Evolutionary conservation across 2,888 invertebrate genomes (phyloP), one percentile per base, ranked within the genome.

Genomic region (Ashinkailepas kermadecensis): DNA sequence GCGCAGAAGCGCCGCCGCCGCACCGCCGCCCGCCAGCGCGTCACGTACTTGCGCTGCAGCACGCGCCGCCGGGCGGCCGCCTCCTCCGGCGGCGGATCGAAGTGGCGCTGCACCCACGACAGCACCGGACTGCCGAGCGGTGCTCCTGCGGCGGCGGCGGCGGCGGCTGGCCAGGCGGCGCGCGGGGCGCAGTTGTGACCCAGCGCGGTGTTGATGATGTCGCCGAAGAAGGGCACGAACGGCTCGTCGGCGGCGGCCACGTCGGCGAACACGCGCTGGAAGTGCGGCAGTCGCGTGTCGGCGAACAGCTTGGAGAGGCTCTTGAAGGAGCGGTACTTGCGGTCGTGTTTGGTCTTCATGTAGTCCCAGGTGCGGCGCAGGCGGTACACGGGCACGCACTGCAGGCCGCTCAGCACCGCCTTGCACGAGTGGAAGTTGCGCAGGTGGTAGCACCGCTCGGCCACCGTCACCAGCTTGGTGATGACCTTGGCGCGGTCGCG

Each of bases 161-260:
- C 91, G 91, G 83, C 94, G 90, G 85, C 54, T 39, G 18, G 7
- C 15, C 39, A n/a, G 6, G 39, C 39, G 39, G 54, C n/a, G 39
- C 91, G 89, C 83, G 92, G 90, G 86, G 92, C 88, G 86, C 93
- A 92, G 87, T 93, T 93, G 86, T 93, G 93, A 82, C 93, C 88
- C 91, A 91, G 93, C 86, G 92, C 93, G 84, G 85, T 85, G 23
- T 86, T 82, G 18, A 86, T 83, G 82, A 86, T 82, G 82, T 85
- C 82, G 85, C 87, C 85, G 84, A 91, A 93, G 87, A 91, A 93
- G 83, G 93, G 94, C 84, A 95, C 90, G 85, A 94, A 91, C 82
- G 95, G 90, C 87, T 95, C 94, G 80, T 95, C 89, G 87, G 94
- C 94, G 86, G 95, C 89, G 85, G 94, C 92, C 81, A 95, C 95